Evolutionary conservation across 1,140 invertebrate species (phyloP).

Genomic region (Chlorops oryzae): DNA sequence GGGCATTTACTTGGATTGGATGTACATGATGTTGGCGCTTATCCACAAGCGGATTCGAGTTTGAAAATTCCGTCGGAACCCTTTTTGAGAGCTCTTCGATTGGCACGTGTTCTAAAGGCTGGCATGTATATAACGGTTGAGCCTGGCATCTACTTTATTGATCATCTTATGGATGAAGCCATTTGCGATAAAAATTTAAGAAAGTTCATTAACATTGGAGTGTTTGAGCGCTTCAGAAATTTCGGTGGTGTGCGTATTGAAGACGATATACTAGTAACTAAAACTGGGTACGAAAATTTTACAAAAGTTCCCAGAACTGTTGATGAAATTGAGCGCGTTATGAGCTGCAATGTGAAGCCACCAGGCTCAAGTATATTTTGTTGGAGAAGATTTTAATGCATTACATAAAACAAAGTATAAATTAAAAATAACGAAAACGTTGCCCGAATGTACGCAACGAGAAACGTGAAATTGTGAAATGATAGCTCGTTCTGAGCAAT

Average conservation of each 20-base stretch:
- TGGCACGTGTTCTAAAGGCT: slow-evolving; percentile 67
- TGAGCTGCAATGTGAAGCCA: too few relatives aligned
- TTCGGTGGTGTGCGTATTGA: slow-evolving; percentile 95
- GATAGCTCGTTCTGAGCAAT: too few relatives aligned
- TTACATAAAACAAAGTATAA: too few relatives aligned
- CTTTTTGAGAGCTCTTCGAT: slow-evolving; percentile 74
- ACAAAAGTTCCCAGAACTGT: slow-evolving; percentile 80
- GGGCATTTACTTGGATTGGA: slow-evolving; percentile 90
- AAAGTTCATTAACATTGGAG: slow-evolving; percentile 68
- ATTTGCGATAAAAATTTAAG: slow-evolving; percentile 56
- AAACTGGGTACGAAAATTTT: slow-evolving; percentile 77
- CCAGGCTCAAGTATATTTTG: too few relatives aligned
- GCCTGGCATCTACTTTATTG: slow-evolving; percentile 91
- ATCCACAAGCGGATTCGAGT: slow-evolving; percentile 58
- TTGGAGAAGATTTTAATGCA: too few relatives aligned
- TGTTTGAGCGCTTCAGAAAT: slow-evolving; percentile 67
- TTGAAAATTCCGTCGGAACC: slow-evolving; percentile 58
- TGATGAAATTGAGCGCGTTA: slow-evolving; percentile 36
- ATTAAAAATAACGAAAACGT: too few relatives aligned
- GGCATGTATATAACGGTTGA: slow-evolving; percentile 96
- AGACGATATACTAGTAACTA: slow-evolving; percentile 87
- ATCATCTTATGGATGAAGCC: slow-evolving; percentile 63
- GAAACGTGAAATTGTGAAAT: too few relatives aligned
- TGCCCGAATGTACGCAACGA: too few relatives aligned
- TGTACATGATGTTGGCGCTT: slow-evolving; percentile 97